These are phyloP conservation scores for Prochilodus magdalenae DNA, from an alignment of 2,113 vertebrate species.

Conservation along the genomic window DNA sequence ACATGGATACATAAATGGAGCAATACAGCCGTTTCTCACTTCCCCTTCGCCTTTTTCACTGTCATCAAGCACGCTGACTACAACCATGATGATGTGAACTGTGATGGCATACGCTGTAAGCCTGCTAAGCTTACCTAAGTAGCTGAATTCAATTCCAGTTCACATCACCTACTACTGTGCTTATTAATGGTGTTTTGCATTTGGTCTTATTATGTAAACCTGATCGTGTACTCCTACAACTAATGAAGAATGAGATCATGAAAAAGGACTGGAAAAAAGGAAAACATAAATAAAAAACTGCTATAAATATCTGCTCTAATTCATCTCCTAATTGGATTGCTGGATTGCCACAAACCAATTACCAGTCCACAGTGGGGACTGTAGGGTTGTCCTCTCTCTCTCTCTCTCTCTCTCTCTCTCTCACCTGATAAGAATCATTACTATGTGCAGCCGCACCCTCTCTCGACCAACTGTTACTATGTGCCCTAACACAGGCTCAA, in stretches of 20 bases:
- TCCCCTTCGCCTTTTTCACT: not conserved
- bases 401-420: not conserved
- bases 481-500: not conserved
- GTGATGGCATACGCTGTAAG: not conserved
- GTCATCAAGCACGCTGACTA: not conserved
- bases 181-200: not conserved
- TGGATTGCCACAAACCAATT: slow-evolving; percentile 6
- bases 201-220: not conserved
- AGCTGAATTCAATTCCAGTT: not conserved
- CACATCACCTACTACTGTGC: not conserved
- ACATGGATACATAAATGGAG: too few species aligned
- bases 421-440: not conserved
- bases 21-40: not conserved
- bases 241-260: slow-evolving; percentile 16
- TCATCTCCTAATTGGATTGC: not conserved
- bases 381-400: not conserved
- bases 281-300: not conserved
- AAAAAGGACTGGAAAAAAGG: slow-evolving; percentile 29
- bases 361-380: not conserved
- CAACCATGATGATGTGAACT: not conserved
- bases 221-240: not conserved
- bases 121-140: not conserved
- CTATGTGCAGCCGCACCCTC: not conserved
- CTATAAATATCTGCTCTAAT: not conserved
- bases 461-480: not conserved